phyloP scores from a whole-genome alignment of 2,797 vertebrate genomes.

The Sphaeramia orbicularis region DNA sequence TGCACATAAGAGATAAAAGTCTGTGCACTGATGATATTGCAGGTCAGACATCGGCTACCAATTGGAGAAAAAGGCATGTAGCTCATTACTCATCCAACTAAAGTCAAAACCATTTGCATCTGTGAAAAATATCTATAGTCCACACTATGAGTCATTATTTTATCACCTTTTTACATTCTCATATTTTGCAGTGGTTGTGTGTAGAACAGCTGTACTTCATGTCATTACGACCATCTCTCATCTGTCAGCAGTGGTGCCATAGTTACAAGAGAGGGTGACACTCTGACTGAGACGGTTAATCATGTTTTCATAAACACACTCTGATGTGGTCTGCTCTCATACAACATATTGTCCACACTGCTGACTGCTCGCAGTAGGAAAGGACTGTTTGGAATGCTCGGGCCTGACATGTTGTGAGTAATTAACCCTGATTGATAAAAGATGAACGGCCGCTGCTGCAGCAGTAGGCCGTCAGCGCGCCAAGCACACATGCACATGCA shows the following conservation, averaged over 20 bases:
- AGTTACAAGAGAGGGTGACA: constrained; percentile 41
- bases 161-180: constrained; percentile 5
- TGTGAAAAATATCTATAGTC: background rate
- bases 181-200: constrained; percentile 1
- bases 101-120: constrained; percentile 25
- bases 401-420: constrained; percentile 81
- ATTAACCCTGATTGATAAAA: constrained; percentile 89
- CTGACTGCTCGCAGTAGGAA: constrained; percentile 49
- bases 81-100: constrained; percentile 35
- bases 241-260: constrained; percentile 64
- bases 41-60: constrained; percentile 48
- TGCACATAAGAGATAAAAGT: constrained; percentile 62
- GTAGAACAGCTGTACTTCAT: constrained; percentile 50
- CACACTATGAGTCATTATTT: constrained; percentile 21
- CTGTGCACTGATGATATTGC: constrained; percentile 34
- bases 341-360: constrained; percentile 29
- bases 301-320: constrained; percentile 73
- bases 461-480: constrained; percentile 24
- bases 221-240: constrained; percentile 62
- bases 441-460: constrained; percentile 71
- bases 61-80: constrained; percentile 23
- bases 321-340: constrained; percentile 64
- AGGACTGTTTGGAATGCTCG: constrained; percentile 81
- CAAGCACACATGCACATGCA: constrained; percentile 15
- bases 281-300: constrained; percentile 65